Evolutionary conservation across 2,888 invertebrate species (phyloP).

Genomic region (Melinaea marsaeus): DNA sequence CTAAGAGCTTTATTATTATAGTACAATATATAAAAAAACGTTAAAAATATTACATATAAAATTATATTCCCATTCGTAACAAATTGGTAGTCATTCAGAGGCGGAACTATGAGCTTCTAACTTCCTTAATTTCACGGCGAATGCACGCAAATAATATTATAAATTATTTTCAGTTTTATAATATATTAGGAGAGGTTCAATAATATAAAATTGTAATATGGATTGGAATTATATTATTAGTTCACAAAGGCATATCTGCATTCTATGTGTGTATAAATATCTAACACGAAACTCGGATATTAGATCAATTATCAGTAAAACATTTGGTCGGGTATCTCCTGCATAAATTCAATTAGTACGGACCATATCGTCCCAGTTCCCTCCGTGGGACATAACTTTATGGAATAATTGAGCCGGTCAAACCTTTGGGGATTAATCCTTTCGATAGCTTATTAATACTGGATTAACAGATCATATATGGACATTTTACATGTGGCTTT

Average conservation of each 20-base stretch:
- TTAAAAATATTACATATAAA: background rate
- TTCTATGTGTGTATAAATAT: background rate
- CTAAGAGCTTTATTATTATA: too few relatives aligned
- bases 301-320: conserved; percentile 68
- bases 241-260: too few relatives aligned
- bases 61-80: conserved; percentile 1
- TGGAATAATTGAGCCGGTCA: conserved; percentile 43
- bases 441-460: conserved; percentile 29
- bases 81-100: conserved; percentile 4
- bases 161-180: conserved; percentile 12
- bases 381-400: conserved; percentile 51
- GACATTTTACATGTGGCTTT: conserved; percentile 9
- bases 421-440: conserved; percentile 31
- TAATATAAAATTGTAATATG: too few relatives aligned
- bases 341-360: conserved; percentile 70
- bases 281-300: conserved; percentile 26
- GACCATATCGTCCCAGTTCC: conserved; percentile 43
- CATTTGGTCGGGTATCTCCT: conserved; percentile 57
- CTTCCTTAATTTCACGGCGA: conserved; percentile 27
- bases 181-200: background rate
- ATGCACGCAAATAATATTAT: conserved; percentile 19
- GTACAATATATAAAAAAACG: too few relatives aligned
- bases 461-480: conserved; percentile 18
- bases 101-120: conserved; percentile 23
- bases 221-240: too few relatives aligned